Conservation (phyloP, 23 tunicate genomes). For the Ascidia mentula region DNA sequence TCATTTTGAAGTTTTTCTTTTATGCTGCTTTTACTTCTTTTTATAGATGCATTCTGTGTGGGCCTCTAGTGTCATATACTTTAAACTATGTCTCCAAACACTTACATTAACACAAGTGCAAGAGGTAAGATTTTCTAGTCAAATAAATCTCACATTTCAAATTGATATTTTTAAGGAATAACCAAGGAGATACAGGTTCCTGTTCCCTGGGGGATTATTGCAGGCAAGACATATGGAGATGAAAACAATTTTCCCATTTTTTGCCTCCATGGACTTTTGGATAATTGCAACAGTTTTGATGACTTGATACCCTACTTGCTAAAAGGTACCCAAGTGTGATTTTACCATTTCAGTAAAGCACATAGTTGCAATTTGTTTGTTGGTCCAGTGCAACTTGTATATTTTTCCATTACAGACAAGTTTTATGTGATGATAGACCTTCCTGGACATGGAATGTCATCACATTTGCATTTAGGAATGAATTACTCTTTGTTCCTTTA, state of each 20-base stretch:
- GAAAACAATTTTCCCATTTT: slow-evolving; percentile 41
- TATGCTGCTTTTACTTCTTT: no score
- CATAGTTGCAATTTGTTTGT: no score
- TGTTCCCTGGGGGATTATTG: slow-evolving; percentile 62
- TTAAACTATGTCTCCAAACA: no score
- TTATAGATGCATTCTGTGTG: no score
- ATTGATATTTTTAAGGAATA: slow-evolving; percentile 33
- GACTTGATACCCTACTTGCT: slow-evolving; percentile 57
- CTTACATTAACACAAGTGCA: no score
- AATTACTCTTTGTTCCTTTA: slow-evolving; percentile 17
- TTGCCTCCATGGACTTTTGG: slow-evolving; percentile 75
- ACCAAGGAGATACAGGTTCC: slow-evolving; percentile 47
- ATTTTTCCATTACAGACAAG: slow-evolving; percentile 22
- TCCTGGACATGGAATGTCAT: slow-evolving; percentile 77
- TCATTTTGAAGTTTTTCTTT: no score
- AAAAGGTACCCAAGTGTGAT: slow-evolving; percentile 55
- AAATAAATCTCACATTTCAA: no score
- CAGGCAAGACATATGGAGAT: slow-evolving; percentile 51
- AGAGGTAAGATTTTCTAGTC: no score
- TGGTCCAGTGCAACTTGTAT: no score
- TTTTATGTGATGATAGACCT: slow-evolving; percentile 55
- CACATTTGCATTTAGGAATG: slow-evolving; percentile 40
- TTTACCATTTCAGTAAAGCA: no score
- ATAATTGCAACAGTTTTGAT: slow-evolving; percentile 66
- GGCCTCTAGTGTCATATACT: no score